Percentiles rank a stretch among this genome's conserved stretches.
Evolutionary conservation across 2,113 vertebrate genomes (phyloP).

Genomic region (Probosciger aterrimus): DNA sequence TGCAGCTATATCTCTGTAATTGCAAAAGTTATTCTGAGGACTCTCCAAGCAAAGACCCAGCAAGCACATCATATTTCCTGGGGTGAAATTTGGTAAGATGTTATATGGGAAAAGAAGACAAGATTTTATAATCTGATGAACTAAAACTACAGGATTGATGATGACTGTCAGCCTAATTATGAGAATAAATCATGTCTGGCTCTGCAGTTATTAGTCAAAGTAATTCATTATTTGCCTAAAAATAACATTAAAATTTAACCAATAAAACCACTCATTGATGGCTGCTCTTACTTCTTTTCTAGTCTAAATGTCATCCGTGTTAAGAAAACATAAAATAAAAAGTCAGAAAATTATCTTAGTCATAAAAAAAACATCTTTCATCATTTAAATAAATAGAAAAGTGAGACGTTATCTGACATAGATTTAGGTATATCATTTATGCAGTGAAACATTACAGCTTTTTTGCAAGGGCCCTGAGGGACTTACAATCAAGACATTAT

Average conservation of each 20-base stretch:
- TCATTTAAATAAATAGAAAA: conserved; percentile 9
- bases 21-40: background rate
- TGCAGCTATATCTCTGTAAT: accelerated
- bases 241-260: conserved; percentile 34
- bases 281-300: background rate
- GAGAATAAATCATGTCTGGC: conserved; percentile 23
- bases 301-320: conserved; percentile 18
- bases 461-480: background rate
- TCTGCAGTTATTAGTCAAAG: conserved; percentile 42
- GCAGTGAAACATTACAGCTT: background rate
- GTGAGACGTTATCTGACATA: background rate
- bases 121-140: background rate
- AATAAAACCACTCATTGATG: conserved; percentile 14
- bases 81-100: background rate
- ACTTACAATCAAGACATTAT: background rate
- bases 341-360: background rate
- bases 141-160: conserved; percentile 12
- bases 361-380: conserved; percentile 21
- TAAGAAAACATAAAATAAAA: background rate
- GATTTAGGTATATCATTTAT: background rate
- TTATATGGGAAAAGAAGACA: background rate
- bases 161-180: conserved; percentile 13
- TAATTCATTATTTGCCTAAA: conserved; percentile 50
- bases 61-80: accelerated
- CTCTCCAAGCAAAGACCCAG: background rate